These are phyloP conservation scores for Eulemur coronatus DNA, from an alignment of 2,797 vertebrate species.

Conservation along the genomic window DNA sequence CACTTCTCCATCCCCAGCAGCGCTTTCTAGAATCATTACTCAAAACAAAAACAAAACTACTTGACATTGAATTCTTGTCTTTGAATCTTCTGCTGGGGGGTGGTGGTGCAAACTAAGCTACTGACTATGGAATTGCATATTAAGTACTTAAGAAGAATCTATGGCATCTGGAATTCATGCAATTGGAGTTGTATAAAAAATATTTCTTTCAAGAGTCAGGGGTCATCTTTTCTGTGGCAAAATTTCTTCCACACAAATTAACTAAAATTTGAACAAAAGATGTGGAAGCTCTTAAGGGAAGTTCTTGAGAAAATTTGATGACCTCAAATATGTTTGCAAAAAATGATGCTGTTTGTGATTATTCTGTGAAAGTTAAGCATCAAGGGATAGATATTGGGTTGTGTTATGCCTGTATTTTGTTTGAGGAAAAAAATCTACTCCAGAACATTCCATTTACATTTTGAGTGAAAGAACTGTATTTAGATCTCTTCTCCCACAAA, in stretches of 20 bases:
- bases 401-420: background rate
- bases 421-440: background rate
- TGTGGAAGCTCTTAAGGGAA: background rate
- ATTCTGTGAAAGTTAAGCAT: background rate
- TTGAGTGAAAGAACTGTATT: background rate
- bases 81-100: background rate
- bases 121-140: background rate
- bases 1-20: background rate
- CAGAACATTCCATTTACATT: background rate
- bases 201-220: background rate
- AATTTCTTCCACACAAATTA: background rate
- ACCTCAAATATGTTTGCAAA: background rate
- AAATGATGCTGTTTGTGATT: background rate
- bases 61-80: background rate
- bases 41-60: background rate
- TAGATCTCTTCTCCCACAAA: background rate
- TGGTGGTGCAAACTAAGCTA: background rate
- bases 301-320: background rate
- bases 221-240: background rate
- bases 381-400: background rate
- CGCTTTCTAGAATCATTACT: background rate
- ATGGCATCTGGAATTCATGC: background rate
- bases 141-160: background rate
- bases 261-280: background rate
- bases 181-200: background rate